These are phyloP conservation scores for Heterochromis multidens DNA, from an alignment of 2,113 vertebrate genomes.

Conservation along the genomic window DNA sequence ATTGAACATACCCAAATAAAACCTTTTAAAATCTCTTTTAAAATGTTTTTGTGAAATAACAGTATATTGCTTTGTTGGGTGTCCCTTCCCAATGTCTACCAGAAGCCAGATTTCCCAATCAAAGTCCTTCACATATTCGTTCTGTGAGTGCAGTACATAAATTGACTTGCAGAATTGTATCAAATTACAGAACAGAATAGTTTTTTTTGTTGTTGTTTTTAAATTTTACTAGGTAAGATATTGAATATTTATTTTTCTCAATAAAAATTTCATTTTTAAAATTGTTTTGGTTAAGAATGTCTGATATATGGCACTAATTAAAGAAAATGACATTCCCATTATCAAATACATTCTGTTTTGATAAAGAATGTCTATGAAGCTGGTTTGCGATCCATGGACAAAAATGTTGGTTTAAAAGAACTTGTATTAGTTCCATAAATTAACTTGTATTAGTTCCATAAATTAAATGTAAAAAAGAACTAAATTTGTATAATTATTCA, in stretches of 20 bases:
- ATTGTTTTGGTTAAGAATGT: not conserved
- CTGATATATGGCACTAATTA: not conserved
- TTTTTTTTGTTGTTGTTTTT: not conserved
- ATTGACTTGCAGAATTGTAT: not conserved
- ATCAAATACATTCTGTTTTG: no score
- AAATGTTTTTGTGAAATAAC: not conserved
- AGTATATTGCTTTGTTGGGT: not conserved
- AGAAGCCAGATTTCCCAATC: not conserved
- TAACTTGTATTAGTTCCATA: no score
- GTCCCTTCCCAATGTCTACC: not conserved
- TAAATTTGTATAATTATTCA: not conserved
- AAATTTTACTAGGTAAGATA: not conserved
- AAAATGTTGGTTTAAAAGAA: no score
- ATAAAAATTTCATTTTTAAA: not conserved
- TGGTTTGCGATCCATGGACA: no score
- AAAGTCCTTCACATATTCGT: not conserved
- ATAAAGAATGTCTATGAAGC: no score
- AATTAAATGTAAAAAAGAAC: no score
- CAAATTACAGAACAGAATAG: not conserved
- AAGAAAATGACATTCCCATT: not conserved
- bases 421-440: no score
- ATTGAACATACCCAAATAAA: not conserved
- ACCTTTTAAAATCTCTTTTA: not conserved
- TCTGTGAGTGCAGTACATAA: not conserved
- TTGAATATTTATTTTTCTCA: no score